Evolutionary conservation across 2,888 invertebrate genomes (phyloP).

Genomic region (Hydrotaea cyrtoneurina): DNA sequence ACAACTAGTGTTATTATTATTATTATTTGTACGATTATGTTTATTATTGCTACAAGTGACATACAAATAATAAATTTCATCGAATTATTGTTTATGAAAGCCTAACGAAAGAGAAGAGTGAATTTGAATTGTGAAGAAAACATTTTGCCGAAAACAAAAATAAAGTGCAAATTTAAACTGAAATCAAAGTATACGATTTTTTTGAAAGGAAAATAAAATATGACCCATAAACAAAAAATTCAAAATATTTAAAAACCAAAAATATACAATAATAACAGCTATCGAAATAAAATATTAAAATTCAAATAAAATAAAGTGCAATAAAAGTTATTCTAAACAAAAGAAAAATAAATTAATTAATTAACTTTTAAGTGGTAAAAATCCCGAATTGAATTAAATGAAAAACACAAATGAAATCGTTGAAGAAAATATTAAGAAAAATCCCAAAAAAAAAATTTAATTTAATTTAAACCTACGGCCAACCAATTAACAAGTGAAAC

Average conservation of each 20-base stretch:
- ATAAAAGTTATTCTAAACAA: conserved; percentile 36
- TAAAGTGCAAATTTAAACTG: conserved; percentile 66
- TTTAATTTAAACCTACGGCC: neutral
- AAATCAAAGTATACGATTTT: conserved; percentile 68
- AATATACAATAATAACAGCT: conserved; percentile 24
- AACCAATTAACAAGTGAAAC: neutral
- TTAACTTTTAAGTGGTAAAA: neutral
- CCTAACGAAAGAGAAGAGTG: neutral
- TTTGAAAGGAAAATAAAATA: conserved; percentile 40
- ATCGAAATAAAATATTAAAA: conserved; percentile 46
- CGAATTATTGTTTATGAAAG: conserved; percentile 19
- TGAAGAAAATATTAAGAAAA: neutral
- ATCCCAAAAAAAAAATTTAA: neutral
- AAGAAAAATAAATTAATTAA: neutral
- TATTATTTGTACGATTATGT: conserved; percentile 67
- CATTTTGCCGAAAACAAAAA: conserved; percentile 39
- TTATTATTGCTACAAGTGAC: conserved; percentile 53
- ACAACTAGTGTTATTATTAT: conserved; percentile 68
- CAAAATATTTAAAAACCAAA: conserved; percentile 20
- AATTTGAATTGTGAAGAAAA: conserved; percentile 18
- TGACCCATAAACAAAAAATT: neutral
- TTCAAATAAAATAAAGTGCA: conserved; percentile 47
- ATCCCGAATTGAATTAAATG: neutral
- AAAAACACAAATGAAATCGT: neutral
- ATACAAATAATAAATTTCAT: conserved; percentile 38